Evolutionary conservation across 2,888 invertebrate species (phyloP).

Genomic region (Flabesymbios commensalis): DNA sequence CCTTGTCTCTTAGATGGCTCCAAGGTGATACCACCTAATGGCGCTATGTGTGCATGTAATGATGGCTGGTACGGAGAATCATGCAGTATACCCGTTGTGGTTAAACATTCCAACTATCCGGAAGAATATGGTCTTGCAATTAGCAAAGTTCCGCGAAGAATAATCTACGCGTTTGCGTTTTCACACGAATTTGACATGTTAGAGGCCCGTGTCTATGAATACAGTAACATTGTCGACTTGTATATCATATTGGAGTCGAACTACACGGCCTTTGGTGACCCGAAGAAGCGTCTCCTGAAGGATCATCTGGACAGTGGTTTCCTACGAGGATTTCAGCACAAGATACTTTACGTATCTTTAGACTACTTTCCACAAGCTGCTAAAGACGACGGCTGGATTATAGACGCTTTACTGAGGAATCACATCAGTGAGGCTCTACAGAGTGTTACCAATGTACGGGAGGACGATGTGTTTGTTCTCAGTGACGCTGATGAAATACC

Average conservation of each 20-base stretch:
- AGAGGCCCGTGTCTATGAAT: slow-evolving; percentile 67
- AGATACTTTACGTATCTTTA: slow-evolving; percentile 65
- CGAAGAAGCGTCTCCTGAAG: slow-evolving; percentile 59
- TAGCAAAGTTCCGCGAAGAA: slow-evolving; percentile 17
- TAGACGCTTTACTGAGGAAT: slow-evolving; percentile 37
- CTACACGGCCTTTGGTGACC: slow-evolving; percentile 49
- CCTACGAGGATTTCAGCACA: slow-evolving; percentile 62
- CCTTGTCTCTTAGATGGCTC: too few species aligned
- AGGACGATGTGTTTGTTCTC: slow-evolving; percentile 61
- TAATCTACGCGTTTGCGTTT: slow-evolving; percentile 31
- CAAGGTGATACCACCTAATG: too few species aligned
- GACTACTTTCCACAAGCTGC: slow-evolving; percentile 42
- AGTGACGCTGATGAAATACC: slow-evolving; percentile 69
- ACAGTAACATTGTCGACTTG: slow-evolving; percentile 69
- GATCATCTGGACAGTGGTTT: slow-evolving; percentile 54
- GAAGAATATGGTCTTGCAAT: slow-evolving; percentile 16
- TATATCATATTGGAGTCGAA: slow-evolving; percentile 66
- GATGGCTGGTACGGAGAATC: slow-evolving; percentile 21
- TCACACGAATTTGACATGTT: slow-evolving; percentile 29
- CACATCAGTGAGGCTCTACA: slow-evolving; percentile 22
- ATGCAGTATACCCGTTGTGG: slow-evolving; percentile 26
- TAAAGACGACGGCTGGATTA: slow-evolving; percentile 41
- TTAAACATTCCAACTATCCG: slow-evolving; percentile 18
- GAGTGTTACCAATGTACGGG: slow-evolving; percentile 25
- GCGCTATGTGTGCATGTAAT: slow-evolving; percentile 17